Conservation (phyloP, 30 jellyfish, hydroid and myxozoan species). For the Pelagia noctiluca region DNA sequence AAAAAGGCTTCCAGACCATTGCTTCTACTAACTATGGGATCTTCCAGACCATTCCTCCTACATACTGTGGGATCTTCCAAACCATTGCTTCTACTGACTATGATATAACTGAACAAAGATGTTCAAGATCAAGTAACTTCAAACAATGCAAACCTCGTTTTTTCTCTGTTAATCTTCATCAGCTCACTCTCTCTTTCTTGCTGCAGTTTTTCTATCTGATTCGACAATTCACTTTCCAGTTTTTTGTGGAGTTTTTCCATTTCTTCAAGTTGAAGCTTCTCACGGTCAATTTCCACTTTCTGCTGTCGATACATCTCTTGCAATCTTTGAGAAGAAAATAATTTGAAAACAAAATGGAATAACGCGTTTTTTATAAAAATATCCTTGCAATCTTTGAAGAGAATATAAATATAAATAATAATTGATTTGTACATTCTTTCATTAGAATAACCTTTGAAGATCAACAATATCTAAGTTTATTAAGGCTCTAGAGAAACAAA, state of each 20-base stretch:
- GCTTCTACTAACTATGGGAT: no score
- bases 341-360: not conserved
- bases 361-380: not conserved
- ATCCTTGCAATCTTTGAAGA: not conserved
- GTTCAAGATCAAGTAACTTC: no score
- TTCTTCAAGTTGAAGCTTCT: constrained; percentile 86
- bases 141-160: constrained; percentile 25
- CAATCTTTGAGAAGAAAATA: constrained; percentile 27
- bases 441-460: no score
- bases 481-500: no score
- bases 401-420: not conserved
- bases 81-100: no score
- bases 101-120: no score
- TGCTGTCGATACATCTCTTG: constrained; percentile 85
- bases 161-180: constrained; percentile 73
- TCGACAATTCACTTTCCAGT: constrained; percentile 71
- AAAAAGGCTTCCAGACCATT: no score
- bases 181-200: constrained; percentile 84
- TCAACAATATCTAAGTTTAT: no score
- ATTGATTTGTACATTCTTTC: no score
- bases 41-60: no score
- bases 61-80: no score
- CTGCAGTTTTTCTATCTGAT: constrained; percentile 91
- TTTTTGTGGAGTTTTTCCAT: constrained; percentile 88
- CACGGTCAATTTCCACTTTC: constrained; percentile 78